Percentiles rank a stretch among this genome's conserved stretches.
These are phyloP conservation scores for Meriones unguiculatus DNA, from an alignment of 2,113 vertebrate species.

Conservation along the genomic window DNA sequence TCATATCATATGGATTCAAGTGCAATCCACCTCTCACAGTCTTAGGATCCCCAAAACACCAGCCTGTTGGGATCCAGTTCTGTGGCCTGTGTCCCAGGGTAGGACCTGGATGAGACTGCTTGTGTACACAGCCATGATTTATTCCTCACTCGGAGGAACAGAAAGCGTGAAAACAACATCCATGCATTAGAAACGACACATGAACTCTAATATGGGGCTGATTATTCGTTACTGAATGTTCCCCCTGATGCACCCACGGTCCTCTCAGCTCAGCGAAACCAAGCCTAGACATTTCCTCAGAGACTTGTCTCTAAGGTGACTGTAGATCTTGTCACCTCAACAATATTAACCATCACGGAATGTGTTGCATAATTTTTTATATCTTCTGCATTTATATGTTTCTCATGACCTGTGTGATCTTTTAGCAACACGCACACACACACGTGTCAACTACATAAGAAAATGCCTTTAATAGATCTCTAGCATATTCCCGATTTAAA, in stretches of 20 bases:
- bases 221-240: neutral
- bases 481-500: neutral
- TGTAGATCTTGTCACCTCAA: neutral
- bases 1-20: neutral
- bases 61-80: rapidly evolving
- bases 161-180: neutral
- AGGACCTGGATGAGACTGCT: neutral
- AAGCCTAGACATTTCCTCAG: neutral
- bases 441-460: neutral
- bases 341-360: neutral
- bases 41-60: no score
- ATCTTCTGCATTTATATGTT: neutral
- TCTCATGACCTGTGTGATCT: neutral
- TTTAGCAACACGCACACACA: neutral
- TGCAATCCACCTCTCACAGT: neutral
- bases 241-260: neutral
- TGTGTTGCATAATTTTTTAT: neutral
- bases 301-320: neutral
- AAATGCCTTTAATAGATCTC: neutral
- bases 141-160: neutral
- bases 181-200: neutral
- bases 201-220: neutral
- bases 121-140: neutral
- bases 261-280: neutral
- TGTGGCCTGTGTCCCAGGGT: neutral